Evolutionary conservation across 2,888 invertebrate species (phyloP).

Genomic region (Pollenia angustigena): DNA sequence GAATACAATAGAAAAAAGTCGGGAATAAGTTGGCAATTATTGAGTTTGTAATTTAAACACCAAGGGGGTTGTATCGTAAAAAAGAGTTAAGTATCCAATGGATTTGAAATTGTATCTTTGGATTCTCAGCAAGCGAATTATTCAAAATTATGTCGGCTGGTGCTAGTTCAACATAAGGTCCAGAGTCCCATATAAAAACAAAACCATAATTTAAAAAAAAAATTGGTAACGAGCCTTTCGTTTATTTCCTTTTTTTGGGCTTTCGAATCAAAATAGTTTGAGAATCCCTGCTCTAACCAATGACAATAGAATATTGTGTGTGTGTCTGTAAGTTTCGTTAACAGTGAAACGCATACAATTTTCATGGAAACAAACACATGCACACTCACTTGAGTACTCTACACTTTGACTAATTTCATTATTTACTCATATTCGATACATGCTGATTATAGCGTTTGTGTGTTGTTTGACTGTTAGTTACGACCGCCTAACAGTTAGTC

Average conservation of each 20-base stretch:
- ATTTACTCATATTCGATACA: conserved; percentile 41
- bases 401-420: conserved; percentile 44
- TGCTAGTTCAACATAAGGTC: too few relatives aligned
- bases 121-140: too few relatives aligned
- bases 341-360: conserved; percentile 48
- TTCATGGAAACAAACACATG: conserved; percentile 45
- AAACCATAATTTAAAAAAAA: too few relatives aligned
- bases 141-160: too few relatives aligned
- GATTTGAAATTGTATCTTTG: too few relatives aligned
- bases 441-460: conserved; percentile 1
- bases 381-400: conserved; percentile 30
- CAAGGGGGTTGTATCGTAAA: too few relatives aligned
- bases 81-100: too few relatives aligned
- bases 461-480: background rate
- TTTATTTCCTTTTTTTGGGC: background rate
- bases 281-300: conserved; percentile 16
- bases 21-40: too few relatives aligned
- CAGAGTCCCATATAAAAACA: too few relatives aligned
- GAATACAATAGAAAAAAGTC: too few relatives aligned
- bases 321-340: background rate
- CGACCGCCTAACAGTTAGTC: background rate
- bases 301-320: background rate
- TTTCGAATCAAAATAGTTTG: background rate
- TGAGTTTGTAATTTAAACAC: too few relatives aligned
- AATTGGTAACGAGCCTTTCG: too few relatives aligned